Evolutionary conservation across 2,797 vertebrate genomes (phyloP).

Genomic region (Platalea minor): DNA sequence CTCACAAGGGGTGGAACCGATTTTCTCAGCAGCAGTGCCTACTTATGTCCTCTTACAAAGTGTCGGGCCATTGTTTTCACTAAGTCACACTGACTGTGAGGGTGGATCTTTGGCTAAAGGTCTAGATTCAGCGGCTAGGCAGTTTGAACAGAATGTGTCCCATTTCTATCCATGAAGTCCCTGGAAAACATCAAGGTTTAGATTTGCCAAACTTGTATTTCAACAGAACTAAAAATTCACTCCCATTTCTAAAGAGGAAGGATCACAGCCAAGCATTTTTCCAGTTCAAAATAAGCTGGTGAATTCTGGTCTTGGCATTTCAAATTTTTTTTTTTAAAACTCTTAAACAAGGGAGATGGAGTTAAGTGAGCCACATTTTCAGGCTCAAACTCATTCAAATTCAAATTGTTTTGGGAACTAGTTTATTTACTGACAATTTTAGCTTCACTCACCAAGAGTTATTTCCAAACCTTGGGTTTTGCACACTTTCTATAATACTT

Average conservation of each 20-base stretch:
- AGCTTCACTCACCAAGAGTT: neutral
- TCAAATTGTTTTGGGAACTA: neutral
- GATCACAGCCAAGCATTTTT: neutral
- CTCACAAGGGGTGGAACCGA: neutral
- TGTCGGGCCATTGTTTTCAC: neutral
- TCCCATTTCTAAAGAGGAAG: neutral
- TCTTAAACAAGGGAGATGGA: neutral
- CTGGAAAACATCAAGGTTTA: neutral
- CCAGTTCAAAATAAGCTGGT: neutral
- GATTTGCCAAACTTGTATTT: neutral
- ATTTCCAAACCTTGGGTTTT: neutral
- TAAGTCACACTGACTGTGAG: neutral
- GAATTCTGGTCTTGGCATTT: neutral
- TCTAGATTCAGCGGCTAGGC: neutral
- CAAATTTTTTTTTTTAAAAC: neutral
- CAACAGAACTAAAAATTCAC: neutral
- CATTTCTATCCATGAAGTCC: neutral
- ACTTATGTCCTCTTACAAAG: neutral
- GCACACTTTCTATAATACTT: neutral
- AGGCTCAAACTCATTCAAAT: neutral
- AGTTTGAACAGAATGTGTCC: neutral
- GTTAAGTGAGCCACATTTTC: neutral
- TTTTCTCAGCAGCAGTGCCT: neutral
- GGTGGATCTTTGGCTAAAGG: neutral
- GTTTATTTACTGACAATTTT: neutral